A percentile compares a stretch with the other conserved stretches of the same genome.
phyloP scores from a whole-genome alignment of 2,797 vertebrate genomes.

The Atherinosoma microstoma region DNA sequence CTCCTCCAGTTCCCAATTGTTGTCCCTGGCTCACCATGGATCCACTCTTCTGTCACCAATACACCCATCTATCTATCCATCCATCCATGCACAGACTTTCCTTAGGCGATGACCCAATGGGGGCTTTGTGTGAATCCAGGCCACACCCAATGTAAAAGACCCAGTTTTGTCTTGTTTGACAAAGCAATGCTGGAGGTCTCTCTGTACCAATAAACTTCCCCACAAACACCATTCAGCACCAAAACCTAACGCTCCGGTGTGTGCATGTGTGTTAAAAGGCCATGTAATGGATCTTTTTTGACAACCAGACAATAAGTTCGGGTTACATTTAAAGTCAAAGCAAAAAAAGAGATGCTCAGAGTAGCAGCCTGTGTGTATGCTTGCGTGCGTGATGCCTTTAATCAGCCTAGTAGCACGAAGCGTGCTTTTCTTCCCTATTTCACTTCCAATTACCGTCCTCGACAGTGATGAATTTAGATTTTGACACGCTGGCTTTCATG shows the following conservation, averaged over 20 bases:
- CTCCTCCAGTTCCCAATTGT: slow-evolving; percentile 38
- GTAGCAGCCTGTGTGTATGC: slow-evolving; percentile 32
- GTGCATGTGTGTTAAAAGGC: slow-evolving; percentile 6
- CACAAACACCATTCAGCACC: slow-evolving; percentile 39
- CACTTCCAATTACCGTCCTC: slow-evolving; percentile 66
- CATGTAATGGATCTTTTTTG: slow-evolving; percentile 50
- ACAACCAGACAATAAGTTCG: slow-evolving; percentile 50
- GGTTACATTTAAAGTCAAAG: slow-evolving; percentile 22
- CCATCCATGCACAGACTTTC: slow-evolving; percentile 53
- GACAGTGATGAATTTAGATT: slow-evolving; percentile 79
- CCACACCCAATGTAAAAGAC: slow-evolving; percentile 66
- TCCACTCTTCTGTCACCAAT: slow-evolving; percentile 47
- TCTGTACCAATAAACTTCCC: slow-evolving; percentile 1
- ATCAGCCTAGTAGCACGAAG: slow-evolving; percentile 42
- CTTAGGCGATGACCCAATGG: slow-evolving; percentile 68
- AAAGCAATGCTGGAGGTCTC: slow-evolving; percentile 38
- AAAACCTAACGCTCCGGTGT: background rate
- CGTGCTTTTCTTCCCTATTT: slow-evolving; percentile 43
- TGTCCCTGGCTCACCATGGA: slow-evolving; percentile 21
- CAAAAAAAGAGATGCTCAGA: slow-evolving; percentile 35
- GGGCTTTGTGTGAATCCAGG: slow-evolving; percentile 71
- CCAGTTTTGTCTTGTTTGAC: slow-evolving; percentile 54
- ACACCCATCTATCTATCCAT: slow-evolving; percentile 42
- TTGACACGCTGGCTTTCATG: slow-evolving; percentile 72
- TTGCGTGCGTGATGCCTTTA: slow-evolving; percentile 45